These are phyloP conservation scores for Heliocidaris erythrogramma DNA, from an alignment of 35 echinoderm and acorn worm species.

Conservation along the genomic window DNA sequence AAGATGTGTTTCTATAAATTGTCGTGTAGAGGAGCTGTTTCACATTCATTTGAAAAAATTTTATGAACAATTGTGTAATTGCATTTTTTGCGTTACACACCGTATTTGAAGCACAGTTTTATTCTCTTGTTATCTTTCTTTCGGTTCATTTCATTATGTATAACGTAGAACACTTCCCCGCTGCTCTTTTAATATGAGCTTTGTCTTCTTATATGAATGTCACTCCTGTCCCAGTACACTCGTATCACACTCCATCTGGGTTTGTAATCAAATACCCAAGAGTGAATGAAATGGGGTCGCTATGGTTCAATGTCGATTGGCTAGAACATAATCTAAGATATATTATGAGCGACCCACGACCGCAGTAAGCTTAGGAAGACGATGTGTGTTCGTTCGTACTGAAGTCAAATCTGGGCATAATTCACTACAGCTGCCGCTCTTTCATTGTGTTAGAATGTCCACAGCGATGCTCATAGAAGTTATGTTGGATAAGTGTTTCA, in stretches of 20 bases:
- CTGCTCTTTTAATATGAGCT: background rate
- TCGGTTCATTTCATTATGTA: background rate
- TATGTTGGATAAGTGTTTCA: too few species aligned
- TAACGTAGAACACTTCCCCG: background rate
- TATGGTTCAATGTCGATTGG: background rate
- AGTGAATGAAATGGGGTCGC: background rate
- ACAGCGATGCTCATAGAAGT: background rate
- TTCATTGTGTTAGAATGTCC: background rate
- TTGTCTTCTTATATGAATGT: background rate
- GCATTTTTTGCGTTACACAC: too few species aligned
- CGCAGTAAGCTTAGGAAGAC: too few species aligned
- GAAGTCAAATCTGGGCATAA: background rate
- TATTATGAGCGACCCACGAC: background rate
- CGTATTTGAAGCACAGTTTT: background rate
- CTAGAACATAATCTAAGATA: background rate
- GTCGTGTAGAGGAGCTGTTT: background rate
- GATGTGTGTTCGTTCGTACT: background rate
- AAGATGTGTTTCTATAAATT: background rate
- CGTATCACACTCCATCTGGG: background rate
- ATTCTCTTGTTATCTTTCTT: background rate
- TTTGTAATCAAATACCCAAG: background rate
- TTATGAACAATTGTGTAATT: too few species aligned
- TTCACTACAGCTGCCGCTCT: background rate
- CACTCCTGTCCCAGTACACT: background rate
- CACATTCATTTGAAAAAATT: too few species aligned